Conservation (phyloP, 2,797 vertebrate species). For the Gambelia wislizenii region DNA sequence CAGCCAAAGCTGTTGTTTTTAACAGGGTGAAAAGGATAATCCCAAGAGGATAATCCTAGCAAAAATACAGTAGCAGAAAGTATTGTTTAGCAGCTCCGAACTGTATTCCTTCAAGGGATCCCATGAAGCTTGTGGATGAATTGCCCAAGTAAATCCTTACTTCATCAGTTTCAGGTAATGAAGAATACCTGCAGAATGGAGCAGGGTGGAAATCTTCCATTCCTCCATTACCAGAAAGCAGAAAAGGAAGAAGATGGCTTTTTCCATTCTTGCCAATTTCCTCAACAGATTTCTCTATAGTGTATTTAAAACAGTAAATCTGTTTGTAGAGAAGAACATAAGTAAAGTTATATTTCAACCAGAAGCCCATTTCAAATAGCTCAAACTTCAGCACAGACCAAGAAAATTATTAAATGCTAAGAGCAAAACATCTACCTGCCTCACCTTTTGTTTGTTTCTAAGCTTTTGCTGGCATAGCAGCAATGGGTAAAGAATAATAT, state of each 20-base stretch:
- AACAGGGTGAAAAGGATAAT: not conserved
- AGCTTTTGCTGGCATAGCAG: not conserved
- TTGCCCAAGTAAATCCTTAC: not conserved
- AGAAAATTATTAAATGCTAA: not conserved
- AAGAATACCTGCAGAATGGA: not conserved
- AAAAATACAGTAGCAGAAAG: not conserved
- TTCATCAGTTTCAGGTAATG: not conserved
- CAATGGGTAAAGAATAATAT: not conserved
- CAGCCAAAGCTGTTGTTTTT: not conserved
- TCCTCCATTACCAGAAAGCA: not conserved
- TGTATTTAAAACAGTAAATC: not conserved
- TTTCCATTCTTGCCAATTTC: not conserved
- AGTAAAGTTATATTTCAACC: not conserved
- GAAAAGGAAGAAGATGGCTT: not conserved
- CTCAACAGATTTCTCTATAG: not conserved
- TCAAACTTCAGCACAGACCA: conserved; percentile 31
- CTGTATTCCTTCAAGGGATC: not conserved
- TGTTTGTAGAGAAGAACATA: not conserved
- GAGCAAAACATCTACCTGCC: conserved; percentile 24
- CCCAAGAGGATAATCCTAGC: not conserved
- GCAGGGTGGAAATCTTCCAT: not conserved
- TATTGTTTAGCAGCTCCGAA: not conserved
- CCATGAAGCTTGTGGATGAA: not conserved
- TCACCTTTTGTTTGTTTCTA: not conserved
- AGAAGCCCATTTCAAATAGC: conserved; percentile 43